Evolutionary conservation across 1,140 invertebrate genomes (phyloP).

Genomic region (Psix sp.): DNA sequence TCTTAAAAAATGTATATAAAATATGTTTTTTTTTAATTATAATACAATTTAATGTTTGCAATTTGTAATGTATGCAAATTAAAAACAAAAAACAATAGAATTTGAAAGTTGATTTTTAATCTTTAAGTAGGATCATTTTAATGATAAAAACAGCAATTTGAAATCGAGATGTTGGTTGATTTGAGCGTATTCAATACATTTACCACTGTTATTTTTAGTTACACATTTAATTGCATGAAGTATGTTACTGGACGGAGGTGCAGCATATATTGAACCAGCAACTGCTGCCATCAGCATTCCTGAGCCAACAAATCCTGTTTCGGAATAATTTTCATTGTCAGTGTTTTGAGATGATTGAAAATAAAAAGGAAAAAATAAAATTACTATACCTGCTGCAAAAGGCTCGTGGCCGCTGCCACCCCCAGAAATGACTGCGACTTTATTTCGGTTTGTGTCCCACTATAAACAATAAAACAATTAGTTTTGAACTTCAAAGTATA

Average conservation of each 20-base stretch:
- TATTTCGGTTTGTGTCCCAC: constrained; percentile 74
- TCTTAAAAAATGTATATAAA: too few relatives aligned
- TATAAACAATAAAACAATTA: constrained; percentile 63
- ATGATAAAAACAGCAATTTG: too few relatives aligned
- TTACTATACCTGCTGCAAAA: constrained; percentile 80
- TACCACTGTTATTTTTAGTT: constrained; percentile 77
- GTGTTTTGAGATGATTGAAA: too few relatives aligned
- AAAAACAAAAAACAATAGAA: too few relatives aligned
- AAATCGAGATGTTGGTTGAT: too few relatives aligned
- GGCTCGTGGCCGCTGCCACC: constrained; percentile 94
- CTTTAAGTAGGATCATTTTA: too few relatives aligned
- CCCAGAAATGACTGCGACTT: constrained; percentile 86
- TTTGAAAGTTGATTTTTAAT: too few relatives aligned
- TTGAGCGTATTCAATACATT: background rate
- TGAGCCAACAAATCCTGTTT: constrained; percentile 86
- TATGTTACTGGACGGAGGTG: constrained; percentile 85
- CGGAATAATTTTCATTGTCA: background rate
- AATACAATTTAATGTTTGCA: too few relatives aligned
- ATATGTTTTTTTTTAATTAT: too few relatives aligned
- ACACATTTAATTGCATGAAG: constrained; percentile 81
- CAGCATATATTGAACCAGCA: constrained; percentile 86
- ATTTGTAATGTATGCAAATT: too few relatives aligned
- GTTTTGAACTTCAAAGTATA: constrained; percentile 2
- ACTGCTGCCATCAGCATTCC: constrained; percentile 88
- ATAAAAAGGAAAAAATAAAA: background rate